phyloP scores from a whole-genome alignment of 1,140 invertebrate genomes.

The Scaptomyza montana region DNA sequence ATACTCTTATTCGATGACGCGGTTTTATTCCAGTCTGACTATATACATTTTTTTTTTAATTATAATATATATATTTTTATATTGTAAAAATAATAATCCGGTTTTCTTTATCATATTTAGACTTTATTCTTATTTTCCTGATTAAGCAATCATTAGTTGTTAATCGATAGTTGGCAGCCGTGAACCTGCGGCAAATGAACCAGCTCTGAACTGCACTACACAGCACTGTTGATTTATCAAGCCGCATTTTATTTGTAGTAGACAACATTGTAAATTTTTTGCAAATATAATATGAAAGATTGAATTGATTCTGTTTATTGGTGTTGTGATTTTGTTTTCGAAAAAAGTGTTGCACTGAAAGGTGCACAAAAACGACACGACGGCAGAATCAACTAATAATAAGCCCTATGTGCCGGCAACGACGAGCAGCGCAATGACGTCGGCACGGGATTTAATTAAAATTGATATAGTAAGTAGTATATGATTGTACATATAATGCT shows the following conservation, averaged over 20 bases:
- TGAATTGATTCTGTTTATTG: conserved; percentile 1
- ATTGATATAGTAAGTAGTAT: conserved; percentile 78
- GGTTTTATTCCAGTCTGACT: too few relatives aligned
- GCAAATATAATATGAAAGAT: conserved; percentile 17
- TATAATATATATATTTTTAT: too few relatives aligned
- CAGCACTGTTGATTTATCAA: conserved; percentile 25
- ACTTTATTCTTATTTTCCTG: too few relatives aligned
- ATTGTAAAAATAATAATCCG: too few relatives aligned
- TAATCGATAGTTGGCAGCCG: too few relatives aligned
- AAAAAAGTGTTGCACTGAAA: not conserved
- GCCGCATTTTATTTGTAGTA: conserved; percentile 48
- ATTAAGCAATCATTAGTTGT: not conserved
- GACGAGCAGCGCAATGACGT: conserved; percentile 50
- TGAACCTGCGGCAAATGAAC: conserved; percentile 7
- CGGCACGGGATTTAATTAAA: conserved; percentile 78
- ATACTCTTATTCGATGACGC: too few relatives aligned
- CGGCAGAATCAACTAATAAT: not conserved
- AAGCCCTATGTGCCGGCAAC: conserved; percentile 36
- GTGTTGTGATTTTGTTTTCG: not conserved
- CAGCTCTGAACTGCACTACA: conserved; percentile 9
- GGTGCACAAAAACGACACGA: not conserved
- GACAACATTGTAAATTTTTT: conserved; percentile 22
- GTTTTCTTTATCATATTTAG: too few relatives aligned
- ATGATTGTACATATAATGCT: too few relatives aligned
- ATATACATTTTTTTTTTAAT: too few relatives aligned